Evolutionary conservation across 2,113 vertebrate genomes (phyloP), one percentile per base, ranked within the genome.

Genomic region (Forbesichthys papilliferus): DNA sequence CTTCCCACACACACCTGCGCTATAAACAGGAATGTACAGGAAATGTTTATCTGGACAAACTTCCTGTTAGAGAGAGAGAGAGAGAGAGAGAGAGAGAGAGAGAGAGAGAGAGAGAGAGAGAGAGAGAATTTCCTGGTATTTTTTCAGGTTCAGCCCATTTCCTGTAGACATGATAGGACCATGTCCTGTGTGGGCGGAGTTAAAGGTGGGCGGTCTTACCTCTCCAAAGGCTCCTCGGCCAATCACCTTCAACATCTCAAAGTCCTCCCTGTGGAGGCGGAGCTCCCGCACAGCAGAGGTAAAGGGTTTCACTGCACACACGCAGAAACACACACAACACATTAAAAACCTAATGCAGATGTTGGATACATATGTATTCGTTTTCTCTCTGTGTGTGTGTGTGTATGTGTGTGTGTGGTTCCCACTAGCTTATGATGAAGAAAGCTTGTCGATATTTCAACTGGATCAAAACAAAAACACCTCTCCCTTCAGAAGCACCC

Each of bases 191-290:
- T 42, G 11, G 9, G 2, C 12, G 12, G 48, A 20, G 47, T 49
- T 11, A 67, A 3, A 12, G 13, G 46, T 42, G 51, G 34, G 42
- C 42, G 14, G 11, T 46, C 84, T 86, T 75, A 93, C 92, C 90
- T 93, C 92, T 79, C 92, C 92, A 36, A 93, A 93, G 0, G 92
- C 92, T 70, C 92, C 92, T 71, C 92, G 80, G 69, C 92, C 92
- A 60, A 93, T 93, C 79, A 93, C 92, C 85, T 93, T 93, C 57
- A 93, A 87, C 89, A 93, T 93, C 84, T 93, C 92, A 11, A 93
- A 93, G 86, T 93, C 92, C 0, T 93, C 92, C 56, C 91, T 73
- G 78, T 91, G 92, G 58, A 93, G 87, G 14, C 92, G 77, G 90
- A 93, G 85, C 68, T 90, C 85, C 76, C 85, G 88, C 74, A 90